Evolutionary conservation across 2,113 vertebrate genomes (phyloP), one percentile per base, ranked within the genome.

Genomic region (Danionella cerebrum): DNA sequence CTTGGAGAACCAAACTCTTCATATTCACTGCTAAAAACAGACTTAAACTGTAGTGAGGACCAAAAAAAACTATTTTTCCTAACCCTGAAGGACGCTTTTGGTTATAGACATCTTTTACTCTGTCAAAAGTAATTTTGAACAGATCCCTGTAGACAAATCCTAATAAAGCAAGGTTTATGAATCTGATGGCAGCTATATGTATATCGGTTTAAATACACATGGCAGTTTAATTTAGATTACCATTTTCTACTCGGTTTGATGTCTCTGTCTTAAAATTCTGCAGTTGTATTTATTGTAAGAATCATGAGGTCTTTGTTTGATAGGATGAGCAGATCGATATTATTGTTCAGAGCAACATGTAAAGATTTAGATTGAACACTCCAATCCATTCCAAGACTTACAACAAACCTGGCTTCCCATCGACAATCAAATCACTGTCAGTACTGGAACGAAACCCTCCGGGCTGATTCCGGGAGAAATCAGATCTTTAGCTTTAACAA

Each of bases 191-290:
- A 58, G 21, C 21, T 27, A 7, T 25, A 35, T 58, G 54, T 41
- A 14, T 24, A 25, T 39, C 19, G 13, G 5, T 39, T 58, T 11
- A 41, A 41, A 25, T 24, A 31, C 51, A 53, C 16, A 33, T 10
- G 19, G 51, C 27, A 33, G 51, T 68, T 11, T 16, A 29, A 39
- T 59, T 59, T 50, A 59, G 14, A 21, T 29, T 59, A 59, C 8
- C 58, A 59, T 69, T 48, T 50, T 58, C 10, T 50, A 19, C 66
- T 39, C 66, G 59, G 41, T 36, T 16, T 55, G 41, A 27, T 33
- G 14, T 53, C 51, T 27, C 5, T 3, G 18, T 42, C 7, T 27
- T 12, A 4, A 41, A 16, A 36, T n/a, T 19, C 38, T 7, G 5
- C 9, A 14, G 2, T 48, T 6, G 29, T 9, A 33, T 5, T 33